Evolutionary conservation across 2,113 vertebrate species (phyloP).

Genomic region (Chamaetylas fuelleborni): DNA sequence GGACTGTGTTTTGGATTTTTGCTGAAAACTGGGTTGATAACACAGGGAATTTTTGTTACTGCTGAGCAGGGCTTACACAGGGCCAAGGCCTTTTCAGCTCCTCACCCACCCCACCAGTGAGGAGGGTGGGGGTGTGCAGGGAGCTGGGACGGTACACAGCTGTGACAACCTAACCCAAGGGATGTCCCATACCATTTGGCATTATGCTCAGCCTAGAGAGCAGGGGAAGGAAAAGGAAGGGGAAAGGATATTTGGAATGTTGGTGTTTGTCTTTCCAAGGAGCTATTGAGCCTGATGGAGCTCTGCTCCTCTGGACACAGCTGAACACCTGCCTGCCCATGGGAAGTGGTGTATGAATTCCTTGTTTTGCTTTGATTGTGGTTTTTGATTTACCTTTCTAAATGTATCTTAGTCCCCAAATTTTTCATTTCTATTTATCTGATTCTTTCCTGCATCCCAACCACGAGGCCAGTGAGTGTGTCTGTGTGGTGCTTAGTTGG

Average conservation of each 20-base stretch:
- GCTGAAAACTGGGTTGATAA: not conserved
- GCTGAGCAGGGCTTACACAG: not conserved
- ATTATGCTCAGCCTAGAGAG: not conserved
- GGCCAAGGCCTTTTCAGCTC: not conserved
- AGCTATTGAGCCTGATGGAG: not conserved
- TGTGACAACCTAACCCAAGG: not conserved
- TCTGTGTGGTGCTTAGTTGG: not conserved
- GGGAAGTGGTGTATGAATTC: not conserved
- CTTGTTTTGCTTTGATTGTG: not conserved
- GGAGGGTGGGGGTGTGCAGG: not conserved
- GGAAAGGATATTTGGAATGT: not conserved
- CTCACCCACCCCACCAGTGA: rapidly evolving
- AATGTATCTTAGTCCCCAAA: not conserved
- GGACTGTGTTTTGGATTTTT: not conserved
- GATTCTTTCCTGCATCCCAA: not conserved
- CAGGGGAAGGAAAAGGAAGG: not conserved
- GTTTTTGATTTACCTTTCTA: not conserved
- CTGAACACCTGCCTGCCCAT: not conserved
- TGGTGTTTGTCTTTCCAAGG: not conserved
- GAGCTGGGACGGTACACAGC: no score
- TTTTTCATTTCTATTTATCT: not conserved
- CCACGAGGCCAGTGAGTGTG: rapidly evolving
- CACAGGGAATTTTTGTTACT: not conserved
- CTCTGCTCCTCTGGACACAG: not conserved
- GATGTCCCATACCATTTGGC: rapidly evolving